Base-by-base conservation (phyloP, 2,888 invertebrate species). In the Lordiphosa fenestrarum region DNA sequence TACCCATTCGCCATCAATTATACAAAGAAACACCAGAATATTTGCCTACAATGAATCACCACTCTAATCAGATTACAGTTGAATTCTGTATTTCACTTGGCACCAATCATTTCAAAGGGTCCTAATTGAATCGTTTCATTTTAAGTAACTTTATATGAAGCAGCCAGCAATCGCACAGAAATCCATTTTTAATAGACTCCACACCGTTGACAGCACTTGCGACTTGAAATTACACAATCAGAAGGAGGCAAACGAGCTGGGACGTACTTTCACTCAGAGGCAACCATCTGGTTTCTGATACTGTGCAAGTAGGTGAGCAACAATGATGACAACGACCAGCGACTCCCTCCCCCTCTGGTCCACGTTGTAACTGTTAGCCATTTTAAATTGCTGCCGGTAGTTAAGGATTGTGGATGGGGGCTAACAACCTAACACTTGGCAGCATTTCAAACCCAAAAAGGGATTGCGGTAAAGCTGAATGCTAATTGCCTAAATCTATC, bases 401-500 rank as follows among this genome's bases (percentile, higher is more conserved):
- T 41, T 21, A 12, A 12, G 37, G 49, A 19, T 15, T 15, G 30
- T 25, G 12, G 25, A 12, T 6, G 13, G 30, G 30, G 30, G 44
- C 12, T 19, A 21, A 33, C 51, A 57, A 41, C 47, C 35, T 47
- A 51, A 12, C 52, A 30, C 39, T 30, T 53, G 35, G 35, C 41
- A 33, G n/a, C 42, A 38, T 30, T 42, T 41, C 52, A 48, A 52
- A 39, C 36, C 47, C 50, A 21, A 35, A 21, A 40, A 36, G 60
- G 61, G 47, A 52, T 58, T 51, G 48, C 30, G 52, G 30, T 37
- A 44, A 51, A 50, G 44, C 41, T 46, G 35, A 13, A 30, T 52
- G 61, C 64, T 82, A 78, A 82, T 82, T 78, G 78, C 63, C 66
- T 48, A 71, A 84, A 82, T 82, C 78, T 69, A 70, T 70, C 66